These are phyloP conservation scores for Linnaemya vulpina DNA, from an alignment of 2,888 invertebrate genomes.

Conservation along the genomic window DNA sequence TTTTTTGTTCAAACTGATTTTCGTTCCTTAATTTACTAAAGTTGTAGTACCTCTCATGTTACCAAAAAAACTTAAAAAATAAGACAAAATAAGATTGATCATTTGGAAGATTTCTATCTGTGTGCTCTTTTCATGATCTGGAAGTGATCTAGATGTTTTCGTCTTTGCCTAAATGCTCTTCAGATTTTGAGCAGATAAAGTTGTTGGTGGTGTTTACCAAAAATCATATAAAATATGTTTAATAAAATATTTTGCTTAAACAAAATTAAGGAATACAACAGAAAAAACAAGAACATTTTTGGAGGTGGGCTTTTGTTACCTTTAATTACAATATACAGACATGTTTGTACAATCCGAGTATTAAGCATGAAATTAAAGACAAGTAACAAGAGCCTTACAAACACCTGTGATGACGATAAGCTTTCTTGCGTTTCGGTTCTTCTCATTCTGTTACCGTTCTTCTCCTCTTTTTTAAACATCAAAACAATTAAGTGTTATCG, in stretches of 20 bases:
- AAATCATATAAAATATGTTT: constrained; percentile 22
- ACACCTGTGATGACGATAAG: constrained; percentile 72
- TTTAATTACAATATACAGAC: constrained; percentile 71
- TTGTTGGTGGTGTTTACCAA: constrained; percentile 54
- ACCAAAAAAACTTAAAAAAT: constrained; percentile 44
- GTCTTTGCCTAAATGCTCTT: constrained; percentile 67
- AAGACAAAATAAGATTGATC: constrained; percentile 70
- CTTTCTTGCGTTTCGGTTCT: constrained; percentile 51
- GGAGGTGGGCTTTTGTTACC: constrained; percentile 72
- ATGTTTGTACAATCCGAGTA: constrained; percentile 65
- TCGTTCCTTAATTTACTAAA: constrained; percentile 31
- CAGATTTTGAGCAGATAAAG: constrained; percentile 68
- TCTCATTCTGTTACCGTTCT: not conserved
- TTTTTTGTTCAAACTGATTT: constrained; percentile 23
- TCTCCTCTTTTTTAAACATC: constrained; percentile 20
- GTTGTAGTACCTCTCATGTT: constrained; percentile 67
- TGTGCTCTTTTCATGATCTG: constrained; percentile 57
- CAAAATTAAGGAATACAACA: constrained; percentile 50
- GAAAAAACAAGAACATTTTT: constrained; percentile 51
- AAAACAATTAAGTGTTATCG: constrained; percentile 45
- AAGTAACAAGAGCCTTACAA: constrained; percentile 72
- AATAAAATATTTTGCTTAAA: constrained; percentile 55
- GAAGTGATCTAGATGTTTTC: constrained; percentile 63
- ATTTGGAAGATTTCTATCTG: constrained; percentile 61
- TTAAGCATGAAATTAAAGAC: constrained; percentile 72